Conservation (phyloP, 2,888 invertebrate species). For the Serrognathus titanus region DNA sequence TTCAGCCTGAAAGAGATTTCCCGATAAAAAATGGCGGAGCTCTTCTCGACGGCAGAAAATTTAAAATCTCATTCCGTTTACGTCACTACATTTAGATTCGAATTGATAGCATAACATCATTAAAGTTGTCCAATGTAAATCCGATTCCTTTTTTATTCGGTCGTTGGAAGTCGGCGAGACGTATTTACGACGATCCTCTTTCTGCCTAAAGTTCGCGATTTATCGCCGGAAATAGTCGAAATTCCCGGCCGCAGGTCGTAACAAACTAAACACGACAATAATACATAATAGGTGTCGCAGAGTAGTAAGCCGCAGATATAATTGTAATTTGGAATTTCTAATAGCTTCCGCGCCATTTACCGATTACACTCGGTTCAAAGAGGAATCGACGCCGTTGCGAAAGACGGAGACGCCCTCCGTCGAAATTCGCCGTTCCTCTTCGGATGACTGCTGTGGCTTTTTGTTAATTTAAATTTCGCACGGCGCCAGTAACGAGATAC, state of each 20-base stretch:
- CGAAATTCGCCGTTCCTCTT: neutral
- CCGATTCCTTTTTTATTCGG: no score
- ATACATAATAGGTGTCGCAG: neutral
- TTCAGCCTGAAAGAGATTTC: no score
- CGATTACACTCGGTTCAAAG: slow-evolving; percentile 1
- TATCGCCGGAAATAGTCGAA: neutral
- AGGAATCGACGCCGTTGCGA: neutral
- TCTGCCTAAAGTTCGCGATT: no score
- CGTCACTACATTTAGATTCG: no score
- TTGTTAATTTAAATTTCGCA: slow-evolving; percentile 7
- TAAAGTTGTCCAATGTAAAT: no score
- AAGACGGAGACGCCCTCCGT: neutral
- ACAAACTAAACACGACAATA: slow-evolving; percentile 1
- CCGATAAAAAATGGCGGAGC: no score
- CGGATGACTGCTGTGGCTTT: neutral
- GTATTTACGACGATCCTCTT: no score
- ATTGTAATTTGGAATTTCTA: slow-evolving; percentile 6
- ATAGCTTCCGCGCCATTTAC: slow-evolving; percentile 6
- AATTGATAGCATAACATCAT: no score
- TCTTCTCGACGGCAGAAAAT: no score
- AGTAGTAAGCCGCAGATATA: neutral
- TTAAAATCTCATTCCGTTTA: no score
- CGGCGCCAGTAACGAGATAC: neutral
- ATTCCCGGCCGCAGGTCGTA: neutral
- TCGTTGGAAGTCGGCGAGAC: no score